Evolutionary conservation across 2,113 vertebrate species (phyloP), one percentile per base, ranked within the genome.

Genomic region (Sphaerodactylus townsendi): DNA sequence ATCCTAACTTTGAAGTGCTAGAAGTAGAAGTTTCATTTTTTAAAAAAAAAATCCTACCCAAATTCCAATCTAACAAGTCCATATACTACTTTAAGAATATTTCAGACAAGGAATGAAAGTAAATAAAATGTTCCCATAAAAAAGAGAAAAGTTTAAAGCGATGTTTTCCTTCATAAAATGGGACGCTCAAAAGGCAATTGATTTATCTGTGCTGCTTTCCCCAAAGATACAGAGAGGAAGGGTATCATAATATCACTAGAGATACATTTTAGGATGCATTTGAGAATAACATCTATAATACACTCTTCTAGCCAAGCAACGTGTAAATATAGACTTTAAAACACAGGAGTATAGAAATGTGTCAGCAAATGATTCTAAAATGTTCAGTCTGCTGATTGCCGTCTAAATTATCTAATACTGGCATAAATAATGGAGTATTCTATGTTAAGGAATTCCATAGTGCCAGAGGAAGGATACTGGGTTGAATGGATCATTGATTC

Each of bases 1-100:
- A 89, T 94, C 87, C 91, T 95, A 96, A 97, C 95, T 97, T 96
- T 96, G 94, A 96, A 97, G 96, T 95, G 91, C 89, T 93, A 92
- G 48, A 69, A 91, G 93, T 94, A 90, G 89, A 96, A 96, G 94
- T 96, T 94, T 93, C 91, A 92, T 92, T 59, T 91, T 94, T 94
- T 94, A 17, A 10, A 66, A 70, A 41, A 73, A 50, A 41, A 33
- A 78, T 71, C 33, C 93, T 94, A 93, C 94, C 93, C 92, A 96
- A 96, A 96, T 95, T 94, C 90, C 93, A 90, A 93, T 95, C 93
- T 94, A 94, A 92, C 94, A 95, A 90, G 84, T 88, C 91, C 93
- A 92, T 95, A 93, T 95, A 94, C 95, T 89, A 91, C 87, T 94
- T 94, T 88, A 85, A 46, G 92, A 93, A 95, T 87, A 93, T 83